Evolutionary conservation across 2,797 vertebrate genomes (phyloP).

Genomic region (Macropus fuliginosus): DNA sequence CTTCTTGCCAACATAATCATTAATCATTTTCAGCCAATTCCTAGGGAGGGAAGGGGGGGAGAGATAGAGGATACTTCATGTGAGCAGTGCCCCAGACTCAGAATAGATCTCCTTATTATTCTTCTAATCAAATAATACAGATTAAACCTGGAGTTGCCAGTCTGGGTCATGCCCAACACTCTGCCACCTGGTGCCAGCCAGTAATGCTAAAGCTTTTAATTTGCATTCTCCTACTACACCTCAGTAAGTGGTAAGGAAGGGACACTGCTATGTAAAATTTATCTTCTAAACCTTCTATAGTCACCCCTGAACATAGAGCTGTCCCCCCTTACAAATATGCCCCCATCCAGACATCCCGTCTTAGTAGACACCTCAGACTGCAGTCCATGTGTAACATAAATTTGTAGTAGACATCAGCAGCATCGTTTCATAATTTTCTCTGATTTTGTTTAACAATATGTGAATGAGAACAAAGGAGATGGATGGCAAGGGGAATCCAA

Average conservation of each 20-base stretch:
- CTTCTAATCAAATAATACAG: slow-evolving; percentile 93
- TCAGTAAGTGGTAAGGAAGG: slow-evolving; percentile 78
- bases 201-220: slow-evolving; percentile 83
- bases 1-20: slow-evolving; percentile 92
- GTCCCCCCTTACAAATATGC: slow-evolving; percentile 14
- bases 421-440: not conserved
- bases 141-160: slow-evolving; percentile 90
- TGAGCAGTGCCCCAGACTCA: slow-evolving; percentile 92
- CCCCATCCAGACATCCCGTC: not conserved
- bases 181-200: slow-evolving; percentile 88
- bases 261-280: slow-evolving; percentile 2
- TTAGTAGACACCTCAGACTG: not conserved
- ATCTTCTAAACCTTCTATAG: not conserved
- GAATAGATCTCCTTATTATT: slow-evolving; percentile 92
- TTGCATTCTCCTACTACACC: slow-evolving; percentile 84
- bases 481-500: too few relatives aligned
- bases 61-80: slow-evolving; percentile 86
- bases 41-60: slow-evolving; percentile 77
- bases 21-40: slow-evolving; percentile 92
- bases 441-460: not conserved
- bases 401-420: not conserved
- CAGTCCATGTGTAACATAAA: not conserved
- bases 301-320: not conserved
- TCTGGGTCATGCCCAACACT: slow-evolving; percentile 89
- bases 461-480: not conserved